Evolutionary conservation across 2,888 invertebrate genomes (phyloP).

Genomic region (Brassicogethes aeneus): DNA sequence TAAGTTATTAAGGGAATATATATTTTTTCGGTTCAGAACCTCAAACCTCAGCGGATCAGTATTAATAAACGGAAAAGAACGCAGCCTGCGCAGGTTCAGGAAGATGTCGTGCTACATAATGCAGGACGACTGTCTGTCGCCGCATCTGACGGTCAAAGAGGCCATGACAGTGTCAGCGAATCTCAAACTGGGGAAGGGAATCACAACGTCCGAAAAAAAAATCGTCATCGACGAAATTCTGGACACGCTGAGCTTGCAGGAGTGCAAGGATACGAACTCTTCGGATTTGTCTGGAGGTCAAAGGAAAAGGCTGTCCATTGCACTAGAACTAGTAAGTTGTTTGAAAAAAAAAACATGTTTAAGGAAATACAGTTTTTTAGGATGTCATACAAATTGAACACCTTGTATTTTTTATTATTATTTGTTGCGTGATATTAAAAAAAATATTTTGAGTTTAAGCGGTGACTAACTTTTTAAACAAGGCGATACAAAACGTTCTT

Average conservation of each 20-base stretch:
- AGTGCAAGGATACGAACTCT: conserved; percentile 71
- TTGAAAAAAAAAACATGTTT: no score
- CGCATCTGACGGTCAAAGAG: conserved; percentile 84
- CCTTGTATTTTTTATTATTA: no score
- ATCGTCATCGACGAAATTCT: conserved; percentile 65
- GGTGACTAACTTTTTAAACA: no score
- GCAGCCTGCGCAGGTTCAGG: conserved; percentile 79
- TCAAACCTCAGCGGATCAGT: conserved; percentile 79
- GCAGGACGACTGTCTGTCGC: conserved; percentile 87
- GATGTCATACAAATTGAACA: no score
- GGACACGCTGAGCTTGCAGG: conserved; percentile 72
- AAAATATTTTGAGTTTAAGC: no score
- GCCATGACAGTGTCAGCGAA: conserved; percentile 92
- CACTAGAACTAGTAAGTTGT: conserved; percentile 62
- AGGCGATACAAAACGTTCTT: no score
- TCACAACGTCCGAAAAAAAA: conserved; percentile 62
- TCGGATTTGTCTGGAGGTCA: conserved; percentile 84
- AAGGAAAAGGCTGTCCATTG: conserved; percentile 83
- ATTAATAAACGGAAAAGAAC: conserved; percentile 77
- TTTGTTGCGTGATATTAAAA: no score
- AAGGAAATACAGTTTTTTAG: no score
- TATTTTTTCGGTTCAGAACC: conserved; percentile 50
- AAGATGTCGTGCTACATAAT: conserved; percentile 95
- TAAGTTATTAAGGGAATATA: no score
- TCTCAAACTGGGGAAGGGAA: conserved; percentile 78